Percentiles rank a stretch among this genome's conserved stretches.
Evolutionary conservation across 2,888 invertebrate genomes (phyloP).

Genomic region (Caenorhabditis auriculariae): DNA sequence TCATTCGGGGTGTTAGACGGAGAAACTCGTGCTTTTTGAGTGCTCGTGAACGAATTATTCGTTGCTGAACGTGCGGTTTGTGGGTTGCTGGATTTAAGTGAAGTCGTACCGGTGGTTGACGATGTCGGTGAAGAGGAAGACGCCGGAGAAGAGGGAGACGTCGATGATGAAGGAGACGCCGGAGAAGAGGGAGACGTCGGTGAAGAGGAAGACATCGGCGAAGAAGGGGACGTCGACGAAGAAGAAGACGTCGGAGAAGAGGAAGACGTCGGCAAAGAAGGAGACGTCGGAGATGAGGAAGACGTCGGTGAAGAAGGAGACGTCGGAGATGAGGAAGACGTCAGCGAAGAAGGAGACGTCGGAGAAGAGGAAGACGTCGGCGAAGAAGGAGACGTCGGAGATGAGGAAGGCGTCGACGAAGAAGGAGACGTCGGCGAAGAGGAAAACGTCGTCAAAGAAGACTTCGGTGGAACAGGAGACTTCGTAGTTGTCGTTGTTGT

Average conservation of each 20-base stretch:
- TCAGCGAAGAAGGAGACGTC: not conserved
- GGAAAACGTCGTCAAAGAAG: not conserved
- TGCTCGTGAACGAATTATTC: not conserved
- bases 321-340: conserved; percentile 8
- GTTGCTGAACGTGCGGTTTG: not conserved
- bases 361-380: conserved; percentile 1
- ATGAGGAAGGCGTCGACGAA: conserved; percentile 1
- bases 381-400: conserved; percentile 2
- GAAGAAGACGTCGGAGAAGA: not conserved
- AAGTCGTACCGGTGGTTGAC: not conserved
- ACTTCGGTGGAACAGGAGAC: conserved; percentile 1
- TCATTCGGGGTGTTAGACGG: too few relatives aligned
- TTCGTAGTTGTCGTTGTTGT: conserved; percentile 2
- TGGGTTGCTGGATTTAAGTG: not conserved
- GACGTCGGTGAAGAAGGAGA: conserved; percentile 18
- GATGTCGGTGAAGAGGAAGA: not conserved
- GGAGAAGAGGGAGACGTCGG: conserved; percentile 2
- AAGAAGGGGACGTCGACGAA: not conserved
- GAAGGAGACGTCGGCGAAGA: not conserved
- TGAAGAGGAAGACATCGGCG: not conserved
- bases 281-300: conserved; percentile 1
- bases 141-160: conserved; percentile 2
- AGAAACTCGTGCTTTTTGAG: too few relatives aligned
- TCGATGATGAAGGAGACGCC: not conserved
- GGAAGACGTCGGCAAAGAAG: too few relatives aligned